Base-by-base conservation (phyloP, 37 sponge, comb jelly and placozoan genomes). In the Corticium candelabrum region DNA sequence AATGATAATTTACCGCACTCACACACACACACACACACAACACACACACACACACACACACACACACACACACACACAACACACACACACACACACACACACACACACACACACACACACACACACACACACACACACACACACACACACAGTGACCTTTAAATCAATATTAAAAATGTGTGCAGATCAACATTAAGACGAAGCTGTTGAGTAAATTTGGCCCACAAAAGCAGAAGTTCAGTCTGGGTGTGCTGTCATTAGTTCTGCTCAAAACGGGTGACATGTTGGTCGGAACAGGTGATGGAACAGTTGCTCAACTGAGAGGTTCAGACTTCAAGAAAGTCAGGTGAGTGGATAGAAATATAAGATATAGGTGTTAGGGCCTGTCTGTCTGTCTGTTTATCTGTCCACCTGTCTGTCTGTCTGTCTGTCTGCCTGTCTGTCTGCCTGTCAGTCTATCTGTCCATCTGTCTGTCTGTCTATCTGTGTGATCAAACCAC, bases 161-260 rank as follows among this genome's bases (percentile, higher is more conserved):
- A 27, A 27, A 27, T 27, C 21, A 27, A 27, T n/a, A n/a, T n/a
- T n/a, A n/a, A n/a, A n/a, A n/a, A n/a, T n/a, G n/a, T n/a, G n/a
- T 43, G 32, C 41, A 86, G 89, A 84, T 98, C 43, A 98, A 91
- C 80, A 86, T 89, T 3, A 84, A 76, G 35, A 89, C 99, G 38
- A 74, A 79, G 3, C 84, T 94, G 39, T 70, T 98, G 43, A 87
- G 70, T 31, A 56, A 90, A 68, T 89, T 67, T 84, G 99, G 99
- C 34, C 99, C 99, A 2, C 82, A 83, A 76, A 98, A 98, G 79
- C 80, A 94, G 37, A 91, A 92, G 77, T 89, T 83, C 77, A 89
- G 93, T 57, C 88, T 71, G 31, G 89, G 85, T 21, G 73, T 85
- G 15, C 50, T 74, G 77, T 67, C 74, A 35, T 40, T 85, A 38